Evolutionary conservation across 2,797 vertebrate species (phyloP), one percentile per base, ranked within the genome.

Genomic region (Rhabdomys pumilio): DNA sequence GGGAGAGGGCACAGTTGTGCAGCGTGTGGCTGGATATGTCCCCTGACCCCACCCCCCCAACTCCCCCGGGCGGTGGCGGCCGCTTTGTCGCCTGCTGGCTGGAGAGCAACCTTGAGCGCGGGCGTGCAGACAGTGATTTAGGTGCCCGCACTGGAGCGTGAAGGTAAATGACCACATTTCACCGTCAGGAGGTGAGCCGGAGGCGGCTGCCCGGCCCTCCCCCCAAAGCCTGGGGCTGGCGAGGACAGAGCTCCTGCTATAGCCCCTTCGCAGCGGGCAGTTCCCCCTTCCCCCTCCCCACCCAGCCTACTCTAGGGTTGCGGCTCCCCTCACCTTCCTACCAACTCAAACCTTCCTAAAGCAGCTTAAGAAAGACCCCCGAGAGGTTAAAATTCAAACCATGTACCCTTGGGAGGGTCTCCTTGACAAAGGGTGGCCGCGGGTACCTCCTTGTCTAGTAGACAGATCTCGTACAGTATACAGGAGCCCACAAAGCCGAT

Each of bases 111-210:
- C 99, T 99, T 99, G 98, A 99, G 99, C 98, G 98, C 76, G 99
- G 99, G 99, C 99, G 98, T 99, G 98, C 98, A 98, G 98, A 99
- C 98, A 99, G 99, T 99, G 99, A 99, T 99, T 99, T 99, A 99
- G 99, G 99, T 98, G 99, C 98, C 98, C 98, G 97, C 98, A 99
- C 98, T 98, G 99, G 99, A 99, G 99, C 99, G 98, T 99, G 99
- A 99, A 99, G 99, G 99, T 99, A 99, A 99, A 99, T 99, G 99
- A 99, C 99, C 99, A 99, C 99, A 99, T 99, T 99, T 99, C 99
- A 99, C 99, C 99, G 98, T 99, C 98, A 98, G 99, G 99, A 99
- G 97, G 97, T 97, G 97, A 96, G 91, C 95, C 0, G 1, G 67
- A 86, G 96, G 96, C 89, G 19, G 82, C 90, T n/a, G 88, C 77